phyloP scores from a whole-genome alignment of 1,140 invertebrate genomes.

The Drosophila trapezifrons region DNA sequence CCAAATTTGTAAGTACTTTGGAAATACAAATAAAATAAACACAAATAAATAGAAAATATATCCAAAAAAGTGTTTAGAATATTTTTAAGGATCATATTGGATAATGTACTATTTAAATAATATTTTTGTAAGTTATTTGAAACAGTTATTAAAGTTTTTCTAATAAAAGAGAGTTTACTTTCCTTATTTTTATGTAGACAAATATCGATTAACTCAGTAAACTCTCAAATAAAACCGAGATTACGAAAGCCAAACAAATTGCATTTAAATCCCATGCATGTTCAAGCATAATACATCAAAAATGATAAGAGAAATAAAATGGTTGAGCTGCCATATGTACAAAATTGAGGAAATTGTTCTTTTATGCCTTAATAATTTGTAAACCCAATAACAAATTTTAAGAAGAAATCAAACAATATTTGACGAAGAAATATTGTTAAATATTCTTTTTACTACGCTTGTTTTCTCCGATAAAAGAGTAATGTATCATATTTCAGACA shows the following conservation, averaged over 20 bases:
- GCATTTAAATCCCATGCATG: not conserved
- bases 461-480: not conserved
- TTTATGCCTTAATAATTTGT: not conserved
- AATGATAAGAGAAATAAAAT: not conserved
- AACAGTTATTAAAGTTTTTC: too few species aligned
- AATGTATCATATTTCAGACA: not conserved
- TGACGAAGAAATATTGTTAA: not conserved
- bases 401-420: not conserved
- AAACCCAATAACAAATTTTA: not conserved
- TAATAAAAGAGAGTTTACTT: not conserved
- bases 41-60: not conserved
- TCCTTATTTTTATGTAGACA: too few species aligned
- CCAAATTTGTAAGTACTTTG: not conserved
- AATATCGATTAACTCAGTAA: not conserved
- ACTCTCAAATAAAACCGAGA: not conserved
- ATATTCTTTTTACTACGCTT: not conserved
- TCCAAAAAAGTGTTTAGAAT: not conserved
- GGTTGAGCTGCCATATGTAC: not conserved
- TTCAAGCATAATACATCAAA: not conserved
- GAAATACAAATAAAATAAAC: too few species aligned
- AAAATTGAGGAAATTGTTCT: not conserved
- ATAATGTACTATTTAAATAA: too few species aligned
- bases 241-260: not conserved
- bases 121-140: too few species aligned
- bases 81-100: not conserved